These are phyloP conservation scores for Scrobipalpa atriplicella DNA, from an alignment of 2,888 invertebrate species.

Conservation along the genomic window DNA sequence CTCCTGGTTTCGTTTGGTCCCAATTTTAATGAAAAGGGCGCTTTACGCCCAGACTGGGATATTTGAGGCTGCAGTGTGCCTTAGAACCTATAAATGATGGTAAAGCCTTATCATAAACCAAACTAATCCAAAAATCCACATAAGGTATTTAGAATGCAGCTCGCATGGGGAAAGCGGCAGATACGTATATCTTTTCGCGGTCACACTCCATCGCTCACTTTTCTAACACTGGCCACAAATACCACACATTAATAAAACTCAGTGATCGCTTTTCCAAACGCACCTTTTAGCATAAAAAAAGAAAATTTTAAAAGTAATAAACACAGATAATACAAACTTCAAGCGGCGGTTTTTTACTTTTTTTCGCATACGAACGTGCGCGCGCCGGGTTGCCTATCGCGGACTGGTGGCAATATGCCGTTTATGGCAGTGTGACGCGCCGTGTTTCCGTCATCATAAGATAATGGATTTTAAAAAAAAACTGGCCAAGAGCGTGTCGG, in stretches of 20 bases:
- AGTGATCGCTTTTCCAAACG: neutral
- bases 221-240: conserved; percentile 10
- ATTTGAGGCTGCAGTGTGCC: too few species aligned
- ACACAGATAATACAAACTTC: conserved; percentile 11
- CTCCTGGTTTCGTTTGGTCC: neutral
- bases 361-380: conserved; percentile 10
- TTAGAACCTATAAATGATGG: neutral
- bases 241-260: conserved; percentile 10
- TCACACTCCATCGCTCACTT: conserved; percentile 10
- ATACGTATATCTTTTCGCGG: neutral
- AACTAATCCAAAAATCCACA: conserved; percentile 17
- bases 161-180: conserved; percentile 17
- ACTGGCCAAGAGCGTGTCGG: neutral
- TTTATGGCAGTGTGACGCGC: conserved; percentile 13
- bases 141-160: conserved; percentile 13
- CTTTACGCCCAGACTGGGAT: too few species aligned
- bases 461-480: conserved; percentile 11
- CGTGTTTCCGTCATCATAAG: conserved; percentile 17
- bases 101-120: neutral
- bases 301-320: conserved; percentile 17
- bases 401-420: conserved; percentile 19
- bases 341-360: conserved; percentile 5
- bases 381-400: conserved; percentile 20
- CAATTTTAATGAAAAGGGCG: neutral
- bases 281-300: conserved; percentile 10